Evolutionary conservation across 2,888 invertebrate species (phyloP).

Genomic region (Anorthoa munda): DNA sequence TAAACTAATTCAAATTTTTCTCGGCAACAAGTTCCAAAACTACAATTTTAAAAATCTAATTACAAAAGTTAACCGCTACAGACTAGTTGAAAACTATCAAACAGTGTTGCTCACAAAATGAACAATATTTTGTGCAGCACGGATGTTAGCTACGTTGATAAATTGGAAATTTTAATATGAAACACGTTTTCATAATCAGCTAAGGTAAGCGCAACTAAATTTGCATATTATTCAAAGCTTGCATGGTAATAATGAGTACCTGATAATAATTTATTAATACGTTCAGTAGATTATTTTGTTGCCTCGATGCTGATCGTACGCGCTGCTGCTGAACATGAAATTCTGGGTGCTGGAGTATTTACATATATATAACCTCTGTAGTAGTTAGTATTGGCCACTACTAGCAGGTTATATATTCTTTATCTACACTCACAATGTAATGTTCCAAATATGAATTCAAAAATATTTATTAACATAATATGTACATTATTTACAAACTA

Average conservation of each 20-base stretch:
- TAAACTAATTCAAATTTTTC: background rate
- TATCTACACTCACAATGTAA: too few relatives aligned
- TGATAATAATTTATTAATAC: too few relatives aligned
- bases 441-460: too few relatives aligned
- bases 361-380: too few relatives aligned
- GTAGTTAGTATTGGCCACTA: too few relatives aligned
- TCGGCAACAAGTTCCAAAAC: background rate
- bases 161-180: slow-evolving; percentile 7
- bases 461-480: too few relatives aligned
- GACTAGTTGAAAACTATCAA: slow-evolving; percentile 32
- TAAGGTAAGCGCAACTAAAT: background rate
- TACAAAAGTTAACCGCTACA: slow-evolving; percentile 25
- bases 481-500: too few relatives aligned
- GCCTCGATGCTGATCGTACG: too few relatives aligned
- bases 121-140: slow-evolving; percentile 4
- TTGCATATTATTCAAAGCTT: background rate
- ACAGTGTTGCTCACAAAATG: slow-evolving; percentile 15
- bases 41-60: slow-evolving; percentile 10
- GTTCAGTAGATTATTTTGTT: too few relatives aligned
- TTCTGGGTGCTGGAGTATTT: too few relatives aligned
- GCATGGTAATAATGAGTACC: background rate
- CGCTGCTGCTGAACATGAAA: too few relatives aligned
- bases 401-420: too few relatives aligned
- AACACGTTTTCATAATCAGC: slow-evolving; percentile 2
- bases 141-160: slow-evolving; percentile 10